Conservation (phyloP, 2,888 invertebrate genomes). For the Salticus scenicus region DNA sequence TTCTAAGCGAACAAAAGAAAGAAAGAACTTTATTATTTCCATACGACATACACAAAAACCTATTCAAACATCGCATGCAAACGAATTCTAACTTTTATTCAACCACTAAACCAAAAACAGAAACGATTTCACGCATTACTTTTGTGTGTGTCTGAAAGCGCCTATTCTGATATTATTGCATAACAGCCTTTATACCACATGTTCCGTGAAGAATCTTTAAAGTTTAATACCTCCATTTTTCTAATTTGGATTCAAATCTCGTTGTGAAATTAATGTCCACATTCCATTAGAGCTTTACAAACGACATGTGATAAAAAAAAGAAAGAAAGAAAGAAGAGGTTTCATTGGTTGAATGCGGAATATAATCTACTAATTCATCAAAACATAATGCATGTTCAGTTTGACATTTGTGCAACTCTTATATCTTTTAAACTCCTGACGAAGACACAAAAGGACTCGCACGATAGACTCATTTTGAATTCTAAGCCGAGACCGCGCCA, state of each 20-base stretch:
- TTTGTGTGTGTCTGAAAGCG: not conserved
- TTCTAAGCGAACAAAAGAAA: no score
- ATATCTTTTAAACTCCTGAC: conserved; percentile 48
- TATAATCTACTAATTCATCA: conserved; percentile 66
- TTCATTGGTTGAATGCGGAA: conserved; percentile 18
- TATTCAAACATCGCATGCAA: not conserved
- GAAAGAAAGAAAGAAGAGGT: conserved; percentile 17
- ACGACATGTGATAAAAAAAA: not conserved
- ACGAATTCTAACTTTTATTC: not conserved
- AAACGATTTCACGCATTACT: conserved; percentile 5
- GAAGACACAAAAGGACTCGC: conserved; percentile 22
- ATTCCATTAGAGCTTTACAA: conserved; percentile 47
- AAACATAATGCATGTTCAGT: conserved; percentile 60
- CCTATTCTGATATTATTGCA: no score
- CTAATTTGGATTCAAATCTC: conserved; percentile 31
- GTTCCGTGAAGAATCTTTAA: not conserved
- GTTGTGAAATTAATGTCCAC: conserved; percentile 54
- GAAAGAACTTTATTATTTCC: not conserved
- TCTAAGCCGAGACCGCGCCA: conserved; percentile 22
- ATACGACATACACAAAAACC: not conserved
- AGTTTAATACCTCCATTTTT: conserved; percentile 21
- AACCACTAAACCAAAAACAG: not conserved
- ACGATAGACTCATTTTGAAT: conserved; percentile 47
- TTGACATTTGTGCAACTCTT: conserved; percentile 44
- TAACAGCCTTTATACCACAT: no score